phyloP scores from a whole-genome alignment of 2,888 invertebrate species.

The Cosmia pyralina region DNA sequence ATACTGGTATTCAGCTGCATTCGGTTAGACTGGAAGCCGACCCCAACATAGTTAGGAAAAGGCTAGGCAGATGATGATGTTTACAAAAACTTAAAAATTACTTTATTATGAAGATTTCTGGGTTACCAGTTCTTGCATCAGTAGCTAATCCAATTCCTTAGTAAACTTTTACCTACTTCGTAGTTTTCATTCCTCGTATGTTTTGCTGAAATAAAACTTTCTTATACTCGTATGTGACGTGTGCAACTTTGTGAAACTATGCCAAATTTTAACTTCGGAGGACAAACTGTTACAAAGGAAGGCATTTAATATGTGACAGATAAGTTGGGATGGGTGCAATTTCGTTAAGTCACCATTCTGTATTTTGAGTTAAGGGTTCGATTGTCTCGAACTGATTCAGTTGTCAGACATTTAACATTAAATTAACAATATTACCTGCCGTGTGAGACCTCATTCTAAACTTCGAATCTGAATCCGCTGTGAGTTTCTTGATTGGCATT shows the following conservation, averaged over 20 bases:
- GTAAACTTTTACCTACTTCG: conserved; percentile 11
- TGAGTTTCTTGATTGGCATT: no score
- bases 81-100: not conserved
- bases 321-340: conserved; percentile 1
- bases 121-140: not conserved
- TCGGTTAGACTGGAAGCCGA: no score
- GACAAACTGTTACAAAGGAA: conserved; percentile 27
- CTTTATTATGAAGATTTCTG: not conserved
- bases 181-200: conserved; percentile 25
- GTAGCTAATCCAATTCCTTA: not conserved
- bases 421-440: no score
- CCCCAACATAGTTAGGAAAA: no score
- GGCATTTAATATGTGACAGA: conserved; percentile 34
- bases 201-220: conserved; percentile 38
- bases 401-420: not conserved
- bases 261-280: conserved; percentile 37
- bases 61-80: no score
- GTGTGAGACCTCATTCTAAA: no score
- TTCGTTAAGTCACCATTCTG: not conserved
- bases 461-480: no score
- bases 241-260: conserved; percentile 43
- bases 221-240: conserved; percentile 15
- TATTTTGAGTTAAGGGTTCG: not conserved
- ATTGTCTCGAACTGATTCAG: not conserved
- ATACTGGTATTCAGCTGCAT: no score